phyloP scores from a whole-genome alignment of 2,797 vertebrate species.

The Premnoplex brunnescens region DNA sequence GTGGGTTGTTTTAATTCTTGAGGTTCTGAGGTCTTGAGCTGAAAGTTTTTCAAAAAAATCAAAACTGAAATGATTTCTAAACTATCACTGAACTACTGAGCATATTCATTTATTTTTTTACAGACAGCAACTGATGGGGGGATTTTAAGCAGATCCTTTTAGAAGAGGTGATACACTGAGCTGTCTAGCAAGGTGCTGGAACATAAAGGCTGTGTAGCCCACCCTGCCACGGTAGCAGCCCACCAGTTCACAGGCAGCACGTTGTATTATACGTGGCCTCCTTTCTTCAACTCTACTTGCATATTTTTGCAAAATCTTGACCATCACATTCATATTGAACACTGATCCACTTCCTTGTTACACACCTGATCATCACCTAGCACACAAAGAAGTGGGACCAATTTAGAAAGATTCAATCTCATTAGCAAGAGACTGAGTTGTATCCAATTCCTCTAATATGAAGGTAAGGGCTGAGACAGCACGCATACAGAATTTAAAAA shows the following conservation, averaged over 20 bases:
- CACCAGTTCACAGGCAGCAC: background rate
- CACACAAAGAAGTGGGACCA: background rate
- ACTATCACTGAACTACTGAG: background rate
- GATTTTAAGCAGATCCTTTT: background rate
- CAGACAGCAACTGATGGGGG: background rate
- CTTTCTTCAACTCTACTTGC: background rate
- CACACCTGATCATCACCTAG: background rate
- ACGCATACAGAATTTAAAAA: background rate
- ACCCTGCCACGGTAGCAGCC: background rate
- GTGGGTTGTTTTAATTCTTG: background rate
- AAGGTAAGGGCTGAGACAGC: background rate
- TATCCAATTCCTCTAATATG: background rate
- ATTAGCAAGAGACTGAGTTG: accelerated
- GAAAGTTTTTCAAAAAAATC: background rate
- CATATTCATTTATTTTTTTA: background rate
- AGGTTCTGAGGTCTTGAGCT: background rate
- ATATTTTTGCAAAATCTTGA: background rate
- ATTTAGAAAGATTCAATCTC: background rate
- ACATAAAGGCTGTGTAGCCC: accelerated
- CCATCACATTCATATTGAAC: background rate
- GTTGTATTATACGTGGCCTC: background rate
- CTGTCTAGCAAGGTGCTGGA: background rate
- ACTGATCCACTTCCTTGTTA: background rate
- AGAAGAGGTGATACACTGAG: background rate
- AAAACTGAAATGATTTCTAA: background rate